Evolutionary conservation across 1,140 invertebrate species (phyloP).

Genomic region (Melipona quadrifasciata): DNA sequence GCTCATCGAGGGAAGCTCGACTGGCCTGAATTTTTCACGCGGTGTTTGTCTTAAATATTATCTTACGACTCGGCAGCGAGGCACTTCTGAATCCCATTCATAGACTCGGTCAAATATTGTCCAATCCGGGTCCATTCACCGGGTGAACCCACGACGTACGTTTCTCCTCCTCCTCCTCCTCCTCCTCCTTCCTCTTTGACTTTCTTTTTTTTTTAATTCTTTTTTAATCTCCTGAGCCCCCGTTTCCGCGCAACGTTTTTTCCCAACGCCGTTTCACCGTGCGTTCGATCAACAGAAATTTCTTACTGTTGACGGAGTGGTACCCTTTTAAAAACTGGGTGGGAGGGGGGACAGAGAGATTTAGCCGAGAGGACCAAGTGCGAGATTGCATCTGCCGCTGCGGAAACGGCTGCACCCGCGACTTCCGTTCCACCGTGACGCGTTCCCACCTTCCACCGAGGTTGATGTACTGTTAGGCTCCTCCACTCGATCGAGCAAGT

Average conservation of each 20-base stretch:
- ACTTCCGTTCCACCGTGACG: slow-evolving; percentile 72
- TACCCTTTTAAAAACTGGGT: slow-evolving; percentile 62
- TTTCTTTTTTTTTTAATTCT: not conserved
- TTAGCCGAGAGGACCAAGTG: slow-evolving; percentile 30
- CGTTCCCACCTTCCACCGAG: slow-evolving; percentile 63
- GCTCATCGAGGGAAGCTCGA: not conserved
- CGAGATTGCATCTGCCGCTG: slow-evolving; percentile 74
- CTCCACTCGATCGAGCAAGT: slow-evolving; percentile 37
- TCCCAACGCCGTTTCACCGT: slow-evolving; percentile 49
- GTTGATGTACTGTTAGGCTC: slow-evolving; percentile 65
- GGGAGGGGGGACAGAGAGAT: slow-evolving; percentile 27
- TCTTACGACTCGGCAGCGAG: slow-evolving; percentile 59
- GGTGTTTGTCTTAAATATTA: slow-evolving; percentile 73
- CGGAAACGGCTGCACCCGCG: slow-evolving; percentile 75
- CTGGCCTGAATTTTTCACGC: slow-evolving; percentile 51
- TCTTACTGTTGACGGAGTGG: slow-evolving; percentile 59
- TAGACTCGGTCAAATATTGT: slow-evolving; percentile 69
- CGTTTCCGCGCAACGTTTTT: slow-evolving; percentile 45
- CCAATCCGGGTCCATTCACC: slow-evolving; percentile 55
- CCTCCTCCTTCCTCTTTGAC: not conserved
- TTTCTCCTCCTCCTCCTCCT: not conserved
- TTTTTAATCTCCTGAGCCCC: slow-evolving; percentile 17
- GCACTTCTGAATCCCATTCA: slow-evolving; percentile 59
- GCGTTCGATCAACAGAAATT: slow-evolving; percentile 54
- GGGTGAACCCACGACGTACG: not conserved